These are phyloP conservation scores for Antrozous pallidus DNA, from an alignment of 2,797 vertebrate genomes.

Conservation along the genomic window DNA sequence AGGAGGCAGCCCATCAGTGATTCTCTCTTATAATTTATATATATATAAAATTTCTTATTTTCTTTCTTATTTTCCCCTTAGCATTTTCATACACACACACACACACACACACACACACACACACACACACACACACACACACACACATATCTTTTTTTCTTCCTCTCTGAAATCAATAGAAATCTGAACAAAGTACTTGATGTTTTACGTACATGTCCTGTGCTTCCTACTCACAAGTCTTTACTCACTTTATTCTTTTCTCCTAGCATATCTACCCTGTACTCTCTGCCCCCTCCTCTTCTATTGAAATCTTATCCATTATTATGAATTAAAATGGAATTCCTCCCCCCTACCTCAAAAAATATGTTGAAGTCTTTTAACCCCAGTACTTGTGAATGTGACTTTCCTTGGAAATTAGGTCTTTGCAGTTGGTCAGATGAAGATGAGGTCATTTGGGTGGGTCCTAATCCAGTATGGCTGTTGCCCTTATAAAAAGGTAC, in stretches of 20 bases:
- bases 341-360: neutral
- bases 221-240: neutral
- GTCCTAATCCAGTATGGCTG: neutral
- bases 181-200: neutral
- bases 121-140: too few species aligned
- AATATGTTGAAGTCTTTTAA: neutral
- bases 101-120: too few species aligned
- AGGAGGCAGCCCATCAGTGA: too few species aligned
- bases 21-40: too few species aligned
- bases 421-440: neutral
- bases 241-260: neutral
- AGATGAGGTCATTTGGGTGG: neutral
- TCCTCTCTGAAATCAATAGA: too few species aligned
- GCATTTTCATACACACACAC: too few species aligned
- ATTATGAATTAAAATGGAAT: neutral
- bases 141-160: too few species aligned
- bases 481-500: neutral
- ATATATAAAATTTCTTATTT: too few species aligned
- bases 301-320: neutral
- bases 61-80: too few species aligned
- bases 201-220: neutral
- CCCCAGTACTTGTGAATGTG: neutral
- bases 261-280: neutral
- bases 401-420: neutral
- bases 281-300: neutral